Base-by-base conservation (phyloP, 2,888 invertebrate species). In the Ophion slaviceki region DNA sequence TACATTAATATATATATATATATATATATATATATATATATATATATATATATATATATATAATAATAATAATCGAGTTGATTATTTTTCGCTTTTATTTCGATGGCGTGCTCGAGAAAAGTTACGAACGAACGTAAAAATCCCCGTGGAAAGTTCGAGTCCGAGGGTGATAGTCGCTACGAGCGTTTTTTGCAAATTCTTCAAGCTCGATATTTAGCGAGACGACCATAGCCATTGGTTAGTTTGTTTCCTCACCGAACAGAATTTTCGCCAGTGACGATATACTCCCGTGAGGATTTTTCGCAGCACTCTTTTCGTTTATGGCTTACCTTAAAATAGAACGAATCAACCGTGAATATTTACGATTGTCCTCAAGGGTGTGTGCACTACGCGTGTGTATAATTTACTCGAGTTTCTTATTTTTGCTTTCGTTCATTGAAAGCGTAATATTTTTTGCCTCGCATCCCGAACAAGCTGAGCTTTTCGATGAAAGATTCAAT, bases 301-400 rank as follows among this genome's bases (percentile, higher is more conserved):
- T 40, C 10, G 10, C 7, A 59, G 20, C n/a, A 61, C 8, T 66
- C 8, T 28, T 28, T 45, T 7, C 10, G 24, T 62, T 67, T n/a
- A 20, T 47, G 76, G 64, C 70, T 72, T 17, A 61, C 57, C 74
- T 53, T 53, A 53, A 62, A 62, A 62, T 17, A 28, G 10, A 36
- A 72, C 17, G 20, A 20, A 62, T 40, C n/a, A 62, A 61, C 40
- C 24, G 61, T 62, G 59, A 20, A 75, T 28, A 62, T 47, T 64
- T 61, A 61, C 10, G 20, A 24, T 57, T 75, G 28, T 75, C 36
- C 67, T 24, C 24, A 36, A 45, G 67, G 57, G 70, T 70, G 78
- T 85, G 78, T 81, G 68, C 79, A 82, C 66, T 81, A 88, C 88
- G 88, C 89, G 89, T 89, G 89, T 89, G 88, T 88, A 89, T 88